phyloP scores from a whole-genome alignment of 2,113 vertebrate genomes.

The Siniperca knerii region DNA sequence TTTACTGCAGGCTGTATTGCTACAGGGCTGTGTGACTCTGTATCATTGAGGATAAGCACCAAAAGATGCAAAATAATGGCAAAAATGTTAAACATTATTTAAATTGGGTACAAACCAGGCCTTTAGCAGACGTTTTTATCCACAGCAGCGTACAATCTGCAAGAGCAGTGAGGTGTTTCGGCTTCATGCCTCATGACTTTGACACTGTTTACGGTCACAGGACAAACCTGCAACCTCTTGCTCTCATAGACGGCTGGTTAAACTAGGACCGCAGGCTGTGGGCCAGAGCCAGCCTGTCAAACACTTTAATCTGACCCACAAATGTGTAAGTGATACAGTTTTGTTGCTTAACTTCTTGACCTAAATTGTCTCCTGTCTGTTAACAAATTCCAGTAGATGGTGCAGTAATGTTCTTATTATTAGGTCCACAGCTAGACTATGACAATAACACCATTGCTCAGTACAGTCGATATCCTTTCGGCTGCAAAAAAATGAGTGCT shows the following conservation, averaged over 20 bases:
- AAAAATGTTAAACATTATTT: constrained; percentile 19
- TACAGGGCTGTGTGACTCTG: neutral
- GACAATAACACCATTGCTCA: constrained; percentile 25
- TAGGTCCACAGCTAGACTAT: neutral
- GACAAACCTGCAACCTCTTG: neutral
- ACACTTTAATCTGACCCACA: constrained; percentile 19
- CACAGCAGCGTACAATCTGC: neutral
- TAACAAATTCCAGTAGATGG: neutral
- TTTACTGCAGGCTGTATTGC: neutral
- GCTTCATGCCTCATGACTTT: neutral
- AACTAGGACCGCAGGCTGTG: neutral
- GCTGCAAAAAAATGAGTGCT: neutral
- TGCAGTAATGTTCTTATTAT: constrained; percentile 25
- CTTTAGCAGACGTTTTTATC: neutral
- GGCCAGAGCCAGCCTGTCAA: neutral
- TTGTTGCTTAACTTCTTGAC: constrained; percentile 20
- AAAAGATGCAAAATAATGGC: constrained; percentile 20
- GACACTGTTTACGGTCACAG: neutral
- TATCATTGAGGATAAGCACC: neutral
- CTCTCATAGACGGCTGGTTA: neutral
- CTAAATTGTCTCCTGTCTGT: constrained; percentile 10
- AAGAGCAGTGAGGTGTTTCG: neutral
- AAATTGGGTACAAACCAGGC: neutral
- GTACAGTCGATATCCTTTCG: constrained; percentile 1
- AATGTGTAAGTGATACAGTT: constrained; percentile 21